Percentiles rank a stretch among this genome's conserved stretches.
These are phyloP conservation scores for Hyposoter dolosus DNA, from an alignment of 2,888 invertebrate species.

Conservation along the genomic window DNA sequence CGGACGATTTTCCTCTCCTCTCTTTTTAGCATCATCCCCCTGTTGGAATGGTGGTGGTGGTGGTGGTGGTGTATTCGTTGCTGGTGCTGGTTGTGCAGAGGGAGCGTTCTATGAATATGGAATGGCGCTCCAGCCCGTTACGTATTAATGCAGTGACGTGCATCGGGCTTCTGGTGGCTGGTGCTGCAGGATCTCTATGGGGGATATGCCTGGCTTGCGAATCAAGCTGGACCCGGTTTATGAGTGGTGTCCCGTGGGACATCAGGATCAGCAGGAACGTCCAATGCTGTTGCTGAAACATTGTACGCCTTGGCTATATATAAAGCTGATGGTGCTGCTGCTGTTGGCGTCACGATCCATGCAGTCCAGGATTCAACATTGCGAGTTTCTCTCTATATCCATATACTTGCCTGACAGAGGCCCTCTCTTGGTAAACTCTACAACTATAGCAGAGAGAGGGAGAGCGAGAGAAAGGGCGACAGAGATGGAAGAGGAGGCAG, in stretches of 20 bases:
- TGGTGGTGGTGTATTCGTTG: not conserved
- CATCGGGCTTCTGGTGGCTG: slow-evolving; percentile 49
- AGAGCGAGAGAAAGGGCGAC: slow-evolving; percentile 54
- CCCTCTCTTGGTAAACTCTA: slow-evolving; percentile 29
- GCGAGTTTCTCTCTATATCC: not conserved
- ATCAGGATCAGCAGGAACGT: slow-evolving; percentile 66
- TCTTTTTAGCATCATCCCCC: not conserved
- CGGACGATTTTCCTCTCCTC: slow-evolving; percentile 34
- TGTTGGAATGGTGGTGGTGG: not conserved
- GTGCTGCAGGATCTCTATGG: slow-evolving; percentile 61
- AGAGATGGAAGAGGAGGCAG: slow-evolving; percentile 35
- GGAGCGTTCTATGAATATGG: slow-evolving; percentile 67
- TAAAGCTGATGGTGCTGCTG: slow-evolving; percentile 24
- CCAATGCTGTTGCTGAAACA: slow-evolving; percentile 64
- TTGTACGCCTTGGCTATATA: slow-evolving; percentile 46
- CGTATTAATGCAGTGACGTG: slow-evolving; percentile 73
- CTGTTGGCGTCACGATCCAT: slow-evolving; percentile 48
- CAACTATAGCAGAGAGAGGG: slow-evolving; percentile 53
- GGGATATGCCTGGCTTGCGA: slow-evolving; percentile 68
- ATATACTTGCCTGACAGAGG: slow-evolving; percentile 22
- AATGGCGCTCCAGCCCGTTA: slow-evolving; percentile 70
- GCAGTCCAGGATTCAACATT: slow-evolving; percentile 49
- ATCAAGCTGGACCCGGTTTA: slow-evolving; percentile 72
- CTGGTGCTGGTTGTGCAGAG: slow-evolving; percentile 19
- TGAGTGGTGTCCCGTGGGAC: slow-evolving; percentile 73